Percentiles rank a stretch among this genome's conserved stretches.
Conservation (phyloP, 1,140 invertebrate species). For the Leptopilina clavipes region DNA sequence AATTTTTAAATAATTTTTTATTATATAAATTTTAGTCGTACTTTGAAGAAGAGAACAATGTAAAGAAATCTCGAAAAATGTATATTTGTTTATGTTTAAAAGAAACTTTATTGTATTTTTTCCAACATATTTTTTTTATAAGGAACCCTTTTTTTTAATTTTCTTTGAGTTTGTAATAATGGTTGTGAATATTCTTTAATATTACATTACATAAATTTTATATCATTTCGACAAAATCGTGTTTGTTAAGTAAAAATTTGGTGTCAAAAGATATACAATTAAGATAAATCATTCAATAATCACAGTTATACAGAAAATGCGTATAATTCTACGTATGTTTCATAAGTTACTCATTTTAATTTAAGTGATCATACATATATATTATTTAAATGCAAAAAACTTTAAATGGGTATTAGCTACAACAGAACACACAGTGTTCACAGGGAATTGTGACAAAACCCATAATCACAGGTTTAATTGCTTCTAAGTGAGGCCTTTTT, state of each 20-base stretch:
- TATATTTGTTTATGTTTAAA: too few species aligned
- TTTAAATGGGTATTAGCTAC: slow-evolving; percentile 48
- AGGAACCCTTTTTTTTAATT: too few species aligned
- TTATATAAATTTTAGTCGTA: too few species aligned
- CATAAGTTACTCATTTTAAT: not conserved
- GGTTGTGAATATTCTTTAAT: not conserved
- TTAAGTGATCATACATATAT: not conserved
- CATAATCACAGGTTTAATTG: slow-evolving; percentile 54
- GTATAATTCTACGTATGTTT: not conserved
- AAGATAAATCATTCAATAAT: slow-evolving; percentile 8
- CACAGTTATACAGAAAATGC: slow-evolving; percentile 1
- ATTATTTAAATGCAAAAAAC: slow-evolving; percentile 51
- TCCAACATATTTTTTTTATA: too few species aligned
- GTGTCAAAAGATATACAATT: not conserved
- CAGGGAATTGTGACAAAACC: slow-evolving; percentile 41
- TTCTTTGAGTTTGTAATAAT: not conserved
- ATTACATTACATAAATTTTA: not conserved
- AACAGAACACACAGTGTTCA: slow-evolving; percentile 61
- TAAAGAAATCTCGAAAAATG: too few species aligned
- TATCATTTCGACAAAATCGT: not conserved
- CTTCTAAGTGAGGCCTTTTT: slow-evolving; percentile 26
- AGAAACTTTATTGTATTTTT: too few species aligned
- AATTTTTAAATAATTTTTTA: too few species aligned
- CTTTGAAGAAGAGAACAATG: too few species aligned
- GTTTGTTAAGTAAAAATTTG: slow-evolving; percentile 2